Percentiles rank a stretch among this genome's conserved stretches.
Conservation (phyloP, 2,797 vertebrate species). For the Adelosebastes latens region DNA sequence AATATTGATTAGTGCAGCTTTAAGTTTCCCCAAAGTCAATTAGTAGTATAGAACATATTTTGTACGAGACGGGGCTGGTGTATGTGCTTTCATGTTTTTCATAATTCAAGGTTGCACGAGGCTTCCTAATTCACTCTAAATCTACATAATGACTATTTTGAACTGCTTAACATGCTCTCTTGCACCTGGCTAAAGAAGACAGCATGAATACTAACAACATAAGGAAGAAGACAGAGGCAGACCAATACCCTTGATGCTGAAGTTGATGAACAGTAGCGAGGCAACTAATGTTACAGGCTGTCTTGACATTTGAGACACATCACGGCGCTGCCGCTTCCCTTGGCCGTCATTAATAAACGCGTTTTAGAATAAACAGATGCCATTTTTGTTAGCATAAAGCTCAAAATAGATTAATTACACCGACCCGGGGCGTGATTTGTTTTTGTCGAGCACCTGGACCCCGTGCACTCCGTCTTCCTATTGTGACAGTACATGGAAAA, state of each 20-base stretch:
- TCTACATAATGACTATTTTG: constrained; percentile 62
- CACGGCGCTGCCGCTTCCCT: constrained; percentile 8
- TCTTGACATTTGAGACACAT: constrained; percentile 58
- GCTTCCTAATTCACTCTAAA: constrained; percentile 58
- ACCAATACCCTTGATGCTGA: constrained; percentile 48
- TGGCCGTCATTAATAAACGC: constrained; percentile 52
- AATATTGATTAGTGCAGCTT: not conserved
- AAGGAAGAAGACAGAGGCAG: constrained; percentile 32
- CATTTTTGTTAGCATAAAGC: constrained; percentile 59
- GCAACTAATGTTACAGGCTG: constrained; percentile 42
- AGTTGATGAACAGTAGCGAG: constrained; percentile 55
- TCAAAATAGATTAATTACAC: constrained; percentile 60
- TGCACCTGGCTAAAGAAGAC: constrained; percentile 47
- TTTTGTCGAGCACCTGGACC: constrained; percentile 31
- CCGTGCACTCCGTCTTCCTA: constrained; percentile 27
- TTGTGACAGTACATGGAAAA: constrained; percentile 54
- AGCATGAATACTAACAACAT: constrained; percentile 57
- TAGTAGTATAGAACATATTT: not conserved
- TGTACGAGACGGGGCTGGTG: not conserved
- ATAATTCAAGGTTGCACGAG: constrained; percentile 53
- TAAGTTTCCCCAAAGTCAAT: not conserved
- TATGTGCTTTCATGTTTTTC: constrained; percentile 32
- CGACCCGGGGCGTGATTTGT: constrained; percentile 47
- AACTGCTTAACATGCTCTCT: constrained; percentile 52
- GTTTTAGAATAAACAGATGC: constrained; percentile 63